Base-by-base conservation (phyloP, 1,140 invertebrate genomes). In the Drosophila mayri region DNA sequence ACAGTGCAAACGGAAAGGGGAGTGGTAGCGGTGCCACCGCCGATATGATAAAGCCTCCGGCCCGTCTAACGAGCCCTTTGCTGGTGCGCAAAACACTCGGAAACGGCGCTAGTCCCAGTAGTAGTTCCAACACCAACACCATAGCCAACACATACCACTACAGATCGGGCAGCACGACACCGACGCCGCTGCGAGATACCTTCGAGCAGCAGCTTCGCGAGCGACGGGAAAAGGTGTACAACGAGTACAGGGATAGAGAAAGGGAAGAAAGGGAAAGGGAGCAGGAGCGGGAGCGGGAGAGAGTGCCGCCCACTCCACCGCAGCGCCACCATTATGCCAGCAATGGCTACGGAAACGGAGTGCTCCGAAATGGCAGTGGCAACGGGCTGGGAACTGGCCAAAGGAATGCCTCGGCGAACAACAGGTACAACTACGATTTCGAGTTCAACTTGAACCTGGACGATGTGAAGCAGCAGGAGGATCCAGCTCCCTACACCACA, bases 51-150 rank as follows among this genome's bases (percentile, higher is more conserved):
- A 93, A 92, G 77, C 80, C 86, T 12, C 92, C 92, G 73, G 81
- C 92, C 58, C 91, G 92, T 50, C 65, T 93, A 46, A 93, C 92
- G 46, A 93, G 92, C 81, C 92, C 92, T 71, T 88, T 92, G 81
- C 82, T 93, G 30, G 92, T 93, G 58, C 90, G 92, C 65, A 93
- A 93, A 92, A 92, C 91, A 40, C 71, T 93, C 30, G 76, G 79
- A 52, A 79, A 71, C 28, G 65, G 76, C 43, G 59, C 37, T 55
- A 61, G 35, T 46, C 55, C 54, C 52, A 76, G 50, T 47, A 76
- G 52, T 46, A 52, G 67, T 43, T 66, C 61, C 41, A 57, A 84
- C n/a, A 70, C 74, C 38, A 88, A 88, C 49, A 83, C 90, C 62
- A 92, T 92, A 49, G 73, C 91, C 68, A 92, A 92, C 74, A 92